Conservation (phyloP, 1,140 invertebrate genomes). For the Drosophila subobscura region DNA sequence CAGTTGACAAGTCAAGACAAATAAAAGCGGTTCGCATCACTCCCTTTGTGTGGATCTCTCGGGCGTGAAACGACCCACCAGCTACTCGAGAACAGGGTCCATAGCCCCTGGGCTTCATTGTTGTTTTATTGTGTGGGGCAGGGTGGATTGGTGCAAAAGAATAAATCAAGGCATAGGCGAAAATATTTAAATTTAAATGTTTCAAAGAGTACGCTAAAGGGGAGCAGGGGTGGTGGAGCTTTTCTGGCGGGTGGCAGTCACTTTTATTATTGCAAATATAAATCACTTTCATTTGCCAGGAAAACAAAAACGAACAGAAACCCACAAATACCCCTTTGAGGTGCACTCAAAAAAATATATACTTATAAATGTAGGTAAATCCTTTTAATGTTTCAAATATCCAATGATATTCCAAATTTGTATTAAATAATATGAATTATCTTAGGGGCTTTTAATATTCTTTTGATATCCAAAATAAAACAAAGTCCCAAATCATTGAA, state of each 20-base stretch:
- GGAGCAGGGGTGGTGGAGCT: slow-evolving; percentile 10
- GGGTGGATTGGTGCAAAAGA: slow-evolving; percentile 29
- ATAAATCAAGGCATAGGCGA: slow-evolving; percentile 79
- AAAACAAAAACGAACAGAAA: slow-evolving; percentile 50
- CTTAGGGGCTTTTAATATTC: no score
- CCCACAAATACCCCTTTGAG: slow-evolving; percentile 52
- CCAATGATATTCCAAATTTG: no score
- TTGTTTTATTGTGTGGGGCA: slow-evolving; percentile 15
- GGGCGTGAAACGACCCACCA: slow-evolving; percentile 56
- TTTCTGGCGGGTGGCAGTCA: slow-evolving; percentile 48
- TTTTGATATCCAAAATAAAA: no score
- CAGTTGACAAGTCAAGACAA: slow-evolving; percentile 73
- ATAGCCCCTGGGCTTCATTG: slow-evolving; percentile 15
- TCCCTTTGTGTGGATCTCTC: slow-evolving; percentile 50
- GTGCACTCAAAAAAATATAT: no score
- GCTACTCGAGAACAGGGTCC: no score
- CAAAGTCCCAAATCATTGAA: no score
- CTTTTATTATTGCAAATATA: slow-evolving; percentile 82
- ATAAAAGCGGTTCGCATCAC: slow-evolving; percentile 59
- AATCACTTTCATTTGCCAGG: slow-evolving; percentile 75
- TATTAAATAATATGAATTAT: no score
- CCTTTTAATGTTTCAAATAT: not conserved
- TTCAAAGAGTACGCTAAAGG: slow-evolving; percentile 50
- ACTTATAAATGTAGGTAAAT: not conserved
- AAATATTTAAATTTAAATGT: slow-evolving; percentile 83